Evolutionary conservation across 2,888 invertebrate genomes (phyloP).

Genomic region (Stenodera caucasica): DNA sequence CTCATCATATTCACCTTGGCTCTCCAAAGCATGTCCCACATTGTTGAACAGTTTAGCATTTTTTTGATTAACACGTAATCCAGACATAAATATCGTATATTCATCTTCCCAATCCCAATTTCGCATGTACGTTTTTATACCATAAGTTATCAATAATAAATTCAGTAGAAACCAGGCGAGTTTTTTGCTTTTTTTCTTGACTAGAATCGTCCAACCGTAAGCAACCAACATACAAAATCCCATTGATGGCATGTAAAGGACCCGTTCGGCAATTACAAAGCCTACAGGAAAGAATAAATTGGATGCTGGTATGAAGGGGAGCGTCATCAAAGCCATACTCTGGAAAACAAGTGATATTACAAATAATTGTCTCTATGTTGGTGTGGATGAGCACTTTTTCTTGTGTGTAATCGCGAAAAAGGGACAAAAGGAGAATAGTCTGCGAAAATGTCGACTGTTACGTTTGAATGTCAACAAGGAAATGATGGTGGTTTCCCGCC

Average conservation of each 20-base stretch:
- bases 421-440: not conserved
- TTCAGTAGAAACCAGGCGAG: conserved; percentile 68
- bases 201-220: conserved; percentile 76
- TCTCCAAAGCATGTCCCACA: conserved; percentile 94
- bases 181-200: conserved; percentile 66
- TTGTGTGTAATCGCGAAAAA: not conserved
- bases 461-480: conserved; percentile 23
- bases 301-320: conserved; percentile 94
- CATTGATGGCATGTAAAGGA: conserved; percentile 97
- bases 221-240: conserved; percentile 93
- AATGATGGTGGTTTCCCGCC: conserved; percentile 7
- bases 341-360: conserved; percentile 53
- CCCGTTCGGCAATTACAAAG: conserved; percentile 94
- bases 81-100: conserved; percentile 92
- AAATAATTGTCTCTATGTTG: not conserved
- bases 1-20: conserved; percentile 66
- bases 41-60: conserved; percentile 98
- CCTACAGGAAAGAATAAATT: conserved; percentile 98
- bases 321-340: conserved; percentile 82
- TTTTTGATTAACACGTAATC: conserved; percentile 79
- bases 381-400: too few species aligned
- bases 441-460: conserved; percentile 19
- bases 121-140: conserved; percentile 81
- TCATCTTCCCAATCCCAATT: conserved; percentile 95
- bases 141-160: conserved; percentile 72